Evolutionary conservation across 2,113 vertebrate genomes (phyloP).

Genomic region (Nipponia nippon): DNA sequence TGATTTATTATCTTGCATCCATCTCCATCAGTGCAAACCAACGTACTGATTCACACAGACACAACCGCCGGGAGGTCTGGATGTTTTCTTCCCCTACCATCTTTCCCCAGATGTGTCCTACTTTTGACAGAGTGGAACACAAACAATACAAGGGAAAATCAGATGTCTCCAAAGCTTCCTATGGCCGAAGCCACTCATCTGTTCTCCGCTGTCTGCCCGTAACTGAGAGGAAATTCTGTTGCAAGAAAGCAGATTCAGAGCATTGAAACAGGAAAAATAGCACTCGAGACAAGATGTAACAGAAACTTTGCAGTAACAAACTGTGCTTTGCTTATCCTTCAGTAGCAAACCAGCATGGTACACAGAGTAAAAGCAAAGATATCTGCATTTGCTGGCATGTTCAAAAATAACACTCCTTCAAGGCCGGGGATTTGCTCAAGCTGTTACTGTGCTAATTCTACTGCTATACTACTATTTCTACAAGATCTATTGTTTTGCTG

Average conservation of each 20-base stretch:
- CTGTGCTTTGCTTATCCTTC: neutral
- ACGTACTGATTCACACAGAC: neutral
- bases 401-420: neutral
- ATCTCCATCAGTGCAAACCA: neutral
- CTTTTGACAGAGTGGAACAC: slow-evolving; percentile 9
- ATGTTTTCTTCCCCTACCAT: neutral
- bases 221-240: neutral
- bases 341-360: neutral
- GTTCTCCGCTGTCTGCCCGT: neutral
- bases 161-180: neutral
- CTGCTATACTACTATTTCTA: neutral
- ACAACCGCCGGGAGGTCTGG: neutral
- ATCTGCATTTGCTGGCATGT: neutral
- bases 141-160: neutral
- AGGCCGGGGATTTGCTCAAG: neutral
- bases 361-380: neutral
- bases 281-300: neutral
- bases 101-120: neutral
- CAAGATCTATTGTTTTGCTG: neutral
- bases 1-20: neutral
- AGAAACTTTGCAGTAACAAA: neutral
- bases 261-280: neutral
- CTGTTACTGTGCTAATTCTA: neutral
- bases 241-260: neutral
- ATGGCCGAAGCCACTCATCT: neutral